These are phyloP conservation scores for Parochlus steinenii DNA, from an alignment of 2,888 invertebrate species.

Conservation along the genomic window DNA sequence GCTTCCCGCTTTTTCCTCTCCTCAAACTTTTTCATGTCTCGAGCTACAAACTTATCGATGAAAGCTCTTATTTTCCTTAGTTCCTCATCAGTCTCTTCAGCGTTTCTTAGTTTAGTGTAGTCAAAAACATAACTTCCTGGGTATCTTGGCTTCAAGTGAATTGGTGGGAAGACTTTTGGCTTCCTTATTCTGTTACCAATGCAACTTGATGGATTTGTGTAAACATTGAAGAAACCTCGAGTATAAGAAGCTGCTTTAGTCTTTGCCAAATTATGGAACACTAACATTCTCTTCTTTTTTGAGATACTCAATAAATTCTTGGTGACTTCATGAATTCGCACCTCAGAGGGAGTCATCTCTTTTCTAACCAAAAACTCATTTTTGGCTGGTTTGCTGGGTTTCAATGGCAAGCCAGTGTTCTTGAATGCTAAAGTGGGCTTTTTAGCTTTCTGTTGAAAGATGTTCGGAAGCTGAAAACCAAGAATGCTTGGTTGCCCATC, in stretches of 20 bases:
- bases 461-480: conserved; percentile 4
- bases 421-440: background rate
- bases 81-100: conserved; percentile 18
- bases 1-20: conserved; percentile 14
- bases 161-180: conserved; percentile 1
- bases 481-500: conserved; percentile 8
- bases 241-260: conserved; percentile 23
- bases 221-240: conserved; percentile 21
- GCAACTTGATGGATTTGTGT: conserved; percentile 23
- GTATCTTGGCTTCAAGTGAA: conserved; percentile 5
- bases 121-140: conserved; percentile 7
- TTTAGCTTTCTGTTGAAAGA: conserved; percentile 1
- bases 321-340: conserved; percentile 23
- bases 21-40: conserved; percentile 17
- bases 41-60: conserved; percentile 27
- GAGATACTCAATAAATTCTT: conserved; percentile 23
- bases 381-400: background rate
- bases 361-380: background rate
- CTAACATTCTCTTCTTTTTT: conserved; percentile 21
- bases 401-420: background rate
- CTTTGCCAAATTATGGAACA: conserved; percentile 23
- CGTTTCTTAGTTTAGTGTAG: conserved; percentile 10
- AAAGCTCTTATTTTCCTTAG: conserved; percentile 24
- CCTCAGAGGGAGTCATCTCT: conserved; percentile 20
- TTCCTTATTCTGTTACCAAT: conserved; percentile 19